Conservation (phyloP, 2,113 vertebrate species). For the Galbula dea region DNA sequence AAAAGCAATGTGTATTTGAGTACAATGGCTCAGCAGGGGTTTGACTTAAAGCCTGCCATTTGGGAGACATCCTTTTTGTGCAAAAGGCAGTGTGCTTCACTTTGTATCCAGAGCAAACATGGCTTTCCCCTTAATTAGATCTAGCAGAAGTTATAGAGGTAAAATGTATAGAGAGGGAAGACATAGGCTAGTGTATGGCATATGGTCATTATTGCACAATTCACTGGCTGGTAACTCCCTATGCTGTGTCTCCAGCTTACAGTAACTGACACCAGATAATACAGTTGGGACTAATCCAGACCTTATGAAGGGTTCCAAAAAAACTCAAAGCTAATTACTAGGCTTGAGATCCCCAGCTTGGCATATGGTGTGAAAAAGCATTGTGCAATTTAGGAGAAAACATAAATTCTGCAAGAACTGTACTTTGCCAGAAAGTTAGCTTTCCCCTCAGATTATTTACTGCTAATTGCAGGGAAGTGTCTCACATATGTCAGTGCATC, state of each 20-base stretch:
- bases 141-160: not conserved
- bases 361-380: constrained; percentile 12
- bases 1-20: not conserved
- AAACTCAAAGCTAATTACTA: constrained; percentile 38
- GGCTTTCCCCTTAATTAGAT: not conserved
- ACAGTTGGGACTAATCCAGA: constrained; percentile 39
- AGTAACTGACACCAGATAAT: constrained; percentile 53
- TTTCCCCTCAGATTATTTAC: not conserved
- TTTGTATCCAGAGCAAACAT: not conserved
- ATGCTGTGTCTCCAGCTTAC: not conserved
- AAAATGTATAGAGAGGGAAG: not conserved
- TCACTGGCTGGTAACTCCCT: not conserved
- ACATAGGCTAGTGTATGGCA: not conserved
- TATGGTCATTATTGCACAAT: not conserved
- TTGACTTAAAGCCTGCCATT: not conserved
- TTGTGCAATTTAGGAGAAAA: constrained; percentile 13
- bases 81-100: not conserved
- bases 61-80: not conserved
- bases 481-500: not conserved
- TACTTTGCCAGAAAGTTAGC: not conserved
- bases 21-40: not conserved
- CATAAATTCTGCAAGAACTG: not conserved
- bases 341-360: not conserved
- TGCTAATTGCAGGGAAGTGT: not conserved
- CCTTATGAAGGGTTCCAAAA: constrained; percentile 31